These are phyloP conservation scores for Chionodraco myersi DNA, from an alignment of 2,113 vertebrate genomes.

Conservation along the genomic window DNA sequence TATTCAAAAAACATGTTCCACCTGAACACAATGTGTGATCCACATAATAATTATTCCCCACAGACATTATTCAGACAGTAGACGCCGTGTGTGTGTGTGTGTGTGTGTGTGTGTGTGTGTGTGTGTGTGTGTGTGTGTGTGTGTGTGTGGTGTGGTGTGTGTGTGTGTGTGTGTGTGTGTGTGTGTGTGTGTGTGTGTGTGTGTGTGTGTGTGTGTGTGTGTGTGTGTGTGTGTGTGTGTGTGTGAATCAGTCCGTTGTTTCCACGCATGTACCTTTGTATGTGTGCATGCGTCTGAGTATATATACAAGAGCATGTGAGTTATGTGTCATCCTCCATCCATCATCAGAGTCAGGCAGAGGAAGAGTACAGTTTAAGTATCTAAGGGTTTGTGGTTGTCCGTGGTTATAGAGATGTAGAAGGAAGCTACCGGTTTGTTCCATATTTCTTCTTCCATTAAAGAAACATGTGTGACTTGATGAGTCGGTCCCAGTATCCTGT, in stretches of 20 bases:
- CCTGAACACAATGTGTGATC: slow-evolving; percentile 1
- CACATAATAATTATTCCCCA: slow-evolving; percentile 4
- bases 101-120: neutral
- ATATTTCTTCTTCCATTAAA: slow-evolving; percentile 51
- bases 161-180: slow-evolving; percentile 53
- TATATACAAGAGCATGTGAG: slow-evolving; percentile 33
- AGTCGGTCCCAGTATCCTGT: slow-evolving; percentile 41
- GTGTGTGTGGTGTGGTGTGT: neutral
- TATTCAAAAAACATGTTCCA: neutral
- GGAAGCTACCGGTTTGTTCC: slow-evolving; percentile 42
- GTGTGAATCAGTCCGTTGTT: slow-evolving; percentile 14
- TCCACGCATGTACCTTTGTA: slow-evolving; percentile 40
- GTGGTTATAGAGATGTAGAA: slow-evolving; percentile 21
- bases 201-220: too few relatives aligned
- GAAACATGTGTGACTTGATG: slow-evolving; percentile 53
- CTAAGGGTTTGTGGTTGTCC: slow-evolving; percentile 18
- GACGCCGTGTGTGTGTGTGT: slow-evolving; percentile 55
- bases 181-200: too few relatives aligned
- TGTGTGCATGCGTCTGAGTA: slow-evolving; percentile 54
- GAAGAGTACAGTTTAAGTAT: slow-evolving; percentile 31
- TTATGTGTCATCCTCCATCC: slow-evolving; percentile 50
- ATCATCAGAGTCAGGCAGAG: slow-evolving; percentile 37
- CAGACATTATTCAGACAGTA: slow-evolving; percentile 30
- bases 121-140: too few relatives aligned
- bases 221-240: neutral